phyloP scores from a whole-genome alignment of 1,140 invertebrate species.

The Hestina assimilis region DNA sequence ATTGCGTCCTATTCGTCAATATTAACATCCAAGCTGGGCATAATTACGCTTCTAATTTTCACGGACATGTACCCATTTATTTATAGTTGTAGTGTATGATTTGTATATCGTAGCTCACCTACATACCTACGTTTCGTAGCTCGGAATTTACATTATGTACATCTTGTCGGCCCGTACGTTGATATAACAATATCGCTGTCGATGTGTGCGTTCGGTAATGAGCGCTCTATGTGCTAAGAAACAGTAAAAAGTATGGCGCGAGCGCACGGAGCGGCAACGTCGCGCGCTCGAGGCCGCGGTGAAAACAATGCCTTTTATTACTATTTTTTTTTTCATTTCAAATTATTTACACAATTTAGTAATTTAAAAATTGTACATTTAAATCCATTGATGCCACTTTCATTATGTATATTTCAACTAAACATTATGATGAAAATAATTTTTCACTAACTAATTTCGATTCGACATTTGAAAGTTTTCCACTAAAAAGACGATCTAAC shows the following conservation, averaged over 20 bases:
- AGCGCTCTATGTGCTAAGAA: slow-evolving; percentile 73
- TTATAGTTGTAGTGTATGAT: slow-evolving; percentile 70
- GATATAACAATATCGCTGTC: slow-evolving; percentile 60
- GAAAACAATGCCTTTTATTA: slow-evolving; percentile 72
- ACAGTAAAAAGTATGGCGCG: slow-evolving; percentile 78
- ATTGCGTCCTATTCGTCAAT: slow-evolving; percentile 3
- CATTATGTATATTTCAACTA: neutral
- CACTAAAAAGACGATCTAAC: too few relatives aligned
- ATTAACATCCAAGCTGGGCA: slow-evolving; percentile 8
- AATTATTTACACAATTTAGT: slow-evolving; percentile 29
- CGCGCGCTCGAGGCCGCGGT: slow-evolving; percentile 61
- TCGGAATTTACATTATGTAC: slow-evolving; percentile 56
- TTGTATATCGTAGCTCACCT: slow-evolving; percentile 69
- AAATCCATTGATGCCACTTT: neutral
- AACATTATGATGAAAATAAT: too few relatives aligned
- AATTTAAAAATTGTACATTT: neutral
- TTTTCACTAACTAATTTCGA: too few relatives aligned
- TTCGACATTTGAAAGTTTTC: too few relatives aligned
- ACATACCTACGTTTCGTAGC: slow-evolving; percentile 62
- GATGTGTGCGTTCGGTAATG: slow-evolving; percentile 72
- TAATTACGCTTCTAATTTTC: slow-evolving; percentile 47
- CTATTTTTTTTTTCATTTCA: slow-evolving; percentile 42
- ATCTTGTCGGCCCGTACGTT: slow-evolving; percentile 57
- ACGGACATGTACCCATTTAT: slow-evolving; percentile 66
- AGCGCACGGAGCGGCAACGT: slow-evolving; percentile 67